Evolutionary conservation across 2,113 vertebrate species (phyloP).

Genomic region (Heptranchias perlo): DNA sequence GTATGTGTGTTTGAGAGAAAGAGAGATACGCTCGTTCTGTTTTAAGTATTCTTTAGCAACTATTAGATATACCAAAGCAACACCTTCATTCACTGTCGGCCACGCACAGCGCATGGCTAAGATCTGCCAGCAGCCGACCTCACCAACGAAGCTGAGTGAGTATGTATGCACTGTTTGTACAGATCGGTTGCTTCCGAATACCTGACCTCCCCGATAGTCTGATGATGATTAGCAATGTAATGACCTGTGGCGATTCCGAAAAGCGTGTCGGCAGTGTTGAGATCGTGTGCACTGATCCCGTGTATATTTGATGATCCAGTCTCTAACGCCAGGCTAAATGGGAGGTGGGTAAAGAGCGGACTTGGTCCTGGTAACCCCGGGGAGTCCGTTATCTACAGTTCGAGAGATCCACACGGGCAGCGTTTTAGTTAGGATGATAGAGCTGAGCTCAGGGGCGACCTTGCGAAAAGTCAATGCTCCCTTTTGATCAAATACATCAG

Average conservation of each 20-base stretch:
- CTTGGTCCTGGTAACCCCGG: background rate
- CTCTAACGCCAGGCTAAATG: background rate
- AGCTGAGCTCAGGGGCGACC: background rate
- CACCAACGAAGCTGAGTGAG: too few species aligned
- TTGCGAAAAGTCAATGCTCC: background rate
- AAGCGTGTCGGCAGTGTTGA: background rate
- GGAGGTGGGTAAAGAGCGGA: background rate
- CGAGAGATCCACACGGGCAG: background rate
- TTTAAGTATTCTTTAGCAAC: too few species aligned
- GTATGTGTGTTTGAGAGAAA: too few species aligned
- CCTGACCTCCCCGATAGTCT: too few species aligned
- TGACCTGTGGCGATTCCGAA: background rate
- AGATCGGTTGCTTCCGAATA: too few species aligned
- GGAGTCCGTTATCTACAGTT: background rate
- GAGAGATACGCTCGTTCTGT: too few species aligned
- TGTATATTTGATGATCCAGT: background rate
- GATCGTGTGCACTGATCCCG: background rate
- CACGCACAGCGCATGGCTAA: too few species aligned
- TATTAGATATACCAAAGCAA: too few species aligned
- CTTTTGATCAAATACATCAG: background rate
- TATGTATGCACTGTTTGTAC: too few species aligned
- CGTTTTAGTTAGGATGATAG: background rate
- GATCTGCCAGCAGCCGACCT: too few species aligned
- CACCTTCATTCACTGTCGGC: too few species aligned
- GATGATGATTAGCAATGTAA: too few species aligned